Conservation (phyloP, 37 sponge, comb jelly and placozoan species). For the Haliclona indistincta region DNA sequence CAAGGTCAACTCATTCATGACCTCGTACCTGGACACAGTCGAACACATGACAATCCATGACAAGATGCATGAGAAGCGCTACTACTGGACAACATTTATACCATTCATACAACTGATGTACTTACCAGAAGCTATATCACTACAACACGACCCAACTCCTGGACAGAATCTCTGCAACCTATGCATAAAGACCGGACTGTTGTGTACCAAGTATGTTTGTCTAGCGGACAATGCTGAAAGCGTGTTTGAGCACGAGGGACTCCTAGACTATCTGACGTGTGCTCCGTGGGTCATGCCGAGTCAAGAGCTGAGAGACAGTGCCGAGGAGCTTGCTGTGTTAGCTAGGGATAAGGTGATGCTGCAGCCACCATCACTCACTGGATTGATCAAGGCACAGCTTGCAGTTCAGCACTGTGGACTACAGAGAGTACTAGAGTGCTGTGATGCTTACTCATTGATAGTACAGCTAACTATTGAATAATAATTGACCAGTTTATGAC, state of each 20-base stretch:
- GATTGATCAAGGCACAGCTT: background rate
- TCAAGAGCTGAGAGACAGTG: background rate
- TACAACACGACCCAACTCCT: no score
- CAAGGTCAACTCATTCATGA: background rate
- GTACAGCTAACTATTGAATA: no score
- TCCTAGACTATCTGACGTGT: background rate
- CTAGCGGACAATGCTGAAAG: background rate
- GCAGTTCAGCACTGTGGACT: slow-evolving; percentile 7
- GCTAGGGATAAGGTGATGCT: no score
- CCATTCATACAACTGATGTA: background rate
- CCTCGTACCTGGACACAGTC: background rate
- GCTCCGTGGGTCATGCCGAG: background rate
- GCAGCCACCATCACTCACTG: slow-evolving; percentile 20
- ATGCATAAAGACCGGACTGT: slow-evolving; percentile 1
- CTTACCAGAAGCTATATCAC: background rate
- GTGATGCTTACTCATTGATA: slow-evolving; percentile 9
- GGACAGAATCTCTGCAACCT: no score
- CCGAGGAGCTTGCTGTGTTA: background rate
- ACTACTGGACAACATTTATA: slow-evolving; percentile 7
- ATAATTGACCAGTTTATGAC: no score
- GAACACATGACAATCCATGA: background rate
- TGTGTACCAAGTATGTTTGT: background rate
- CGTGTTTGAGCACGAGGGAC: background rate
- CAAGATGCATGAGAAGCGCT: slow-evolving; percentile 4
- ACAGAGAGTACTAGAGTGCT: slow-evolving; percentile 7